phyloP scores from a whole-genome alignment of 2,888 invertebrate genomes.

The Megastigmus dorsalis region DNA sequence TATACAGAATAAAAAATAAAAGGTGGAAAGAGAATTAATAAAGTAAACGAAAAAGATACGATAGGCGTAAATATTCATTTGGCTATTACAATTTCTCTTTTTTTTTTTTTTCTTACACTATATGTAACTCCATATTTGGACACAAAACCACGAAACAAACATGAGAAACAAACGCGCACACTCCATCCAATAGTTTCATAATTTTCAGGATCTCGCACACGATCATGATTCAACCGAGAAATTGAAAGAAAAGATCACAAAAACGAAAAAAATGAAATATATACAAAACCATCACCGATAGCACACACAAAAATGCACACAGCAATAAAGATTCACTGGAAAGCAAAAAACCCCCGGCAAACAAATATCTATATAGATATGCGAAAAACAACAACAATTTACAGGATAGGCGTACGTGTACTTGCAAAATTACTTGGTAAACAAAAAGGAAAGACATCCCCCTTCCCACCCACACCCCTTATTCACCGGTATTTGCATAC shows the following conservation, averaged over 20 bases:
- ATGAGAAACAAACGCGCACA: slow-evolving; percentile 52
- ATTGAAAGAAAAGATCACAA: slow-evolving; percentile 25
- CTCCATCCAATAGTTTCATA: slow-evolving; percentile 48
- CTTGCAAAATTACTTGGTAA: slow-evolving; percentile 48
- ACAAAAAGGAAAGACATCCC: slow-evolving; percentile 27
- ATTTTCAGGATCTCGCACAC: slow-evolving; percentile 27
- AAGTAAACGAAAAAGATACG: slow-evolving; percentile 56
- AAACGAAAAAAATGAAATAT: slow-evolving; percentile 18
- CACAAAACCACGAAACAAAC: slow-evolving; percentile 4
- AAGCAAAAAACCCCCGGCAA: slow-evolving; percentile 46
- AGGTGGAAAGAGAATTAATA: slow-evolving; percentile 34
- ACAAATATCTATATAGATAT: slow-evolving; percentile 30
- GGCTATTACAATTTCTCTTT: slow-evolving; percentile 22
- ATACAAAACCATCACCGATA: slow-evolving; percentile 41
- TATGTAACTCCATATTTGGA: slow-evolving; percentile 28
- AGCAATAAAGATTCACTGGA: slow-evolving; percentile 40
- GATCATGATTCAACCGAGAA: slow-evolving; percentile 31
- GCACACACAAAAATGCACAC: slow-evolving; percentile 23
- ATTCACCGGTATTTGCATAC: slow-evolving; percentile 40
- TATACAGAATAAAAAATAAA: slow-evolving; percentile 52
- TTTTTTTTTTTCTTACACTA: slow-evolving; percentile 19
- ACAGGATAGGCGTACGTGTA: slow-evolving; percentile 44
- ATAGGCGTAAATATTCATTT: slow-evolving; percentile 57
- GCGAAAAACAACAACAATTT: slow-evolving; percentile 28
- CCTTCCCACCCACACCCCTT: slow-evolving; percentile 16